These are phyloP conservation scores for Frankliniella intonsa DNA, from an alignment of 2,888 invertebrate species.

Conservation along the genomic window DNA sequence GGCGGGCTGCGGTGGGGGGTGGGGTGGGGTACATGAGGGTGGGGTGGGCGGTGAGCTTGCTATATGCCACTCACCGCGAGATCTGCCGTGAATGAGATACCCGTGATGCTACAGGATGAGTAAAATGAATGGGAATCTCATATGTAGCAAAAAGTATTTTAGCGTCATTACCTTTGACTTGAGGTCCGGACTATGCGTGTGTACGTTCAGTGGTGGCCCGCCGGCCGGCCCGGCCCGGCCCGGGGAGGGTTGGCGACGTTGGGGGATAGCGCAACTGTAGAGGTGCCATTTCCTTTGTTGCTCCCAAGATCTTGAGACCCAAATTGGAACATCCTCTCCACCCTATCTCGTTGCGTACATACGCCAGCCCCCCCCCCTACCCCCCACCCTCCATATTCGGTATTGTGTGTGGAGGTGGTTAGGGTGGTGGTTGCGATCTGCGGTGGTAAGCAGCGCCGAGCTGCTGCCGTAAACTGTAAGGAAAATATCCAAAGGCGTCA, in stretches of 20 bases:
- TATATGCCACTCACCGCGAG: too few relatives aligned
- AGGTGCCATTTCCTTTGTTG: slow-evolving; percentile 12
- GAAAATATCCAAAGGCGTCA: too few relatives aligned
- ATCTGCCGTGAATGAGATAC: too few relatives aligned
- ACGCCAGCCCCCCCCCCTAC: background rate
- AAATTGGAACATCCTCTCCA: slow-evolving; percentile 8
- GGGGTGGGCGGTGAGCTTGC: too few relatives aligned
- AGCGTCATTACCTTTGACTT: too few relatives aligned
- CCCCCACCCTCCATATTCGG: background rate
- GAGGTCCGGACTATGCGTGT: too few relatives aligned
- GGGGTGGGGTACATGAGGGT: background rate
- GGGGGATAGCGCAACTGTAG: background rate
- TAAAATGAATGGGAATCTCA: too few relatives aligned
- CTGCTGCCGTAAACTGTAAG: too few relatives aligned
- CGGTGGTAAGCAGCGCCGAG: background rate
- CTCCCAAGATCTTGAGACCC: background rate
- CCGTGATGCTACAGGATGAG: too few relatives aligned
- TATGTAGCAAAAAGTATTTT: too few relatives aligned
- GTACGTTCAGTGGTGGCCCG: too few relatives aligned
- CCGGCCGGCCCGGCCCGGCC: too few relatives aligned
- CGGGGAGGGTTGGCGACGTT: background rate
- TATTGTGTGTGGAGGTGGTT: background rate
- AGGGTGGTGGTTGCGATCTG: background rate
- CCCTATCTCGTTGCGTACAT: background rate
- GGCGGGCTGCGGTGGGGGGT: background rate